These are phyloP conservation scores for Hylomyscus alleni DNA, from an alignment of 2,797 vertebrate species.

Conservation along the genomic window DNA sequence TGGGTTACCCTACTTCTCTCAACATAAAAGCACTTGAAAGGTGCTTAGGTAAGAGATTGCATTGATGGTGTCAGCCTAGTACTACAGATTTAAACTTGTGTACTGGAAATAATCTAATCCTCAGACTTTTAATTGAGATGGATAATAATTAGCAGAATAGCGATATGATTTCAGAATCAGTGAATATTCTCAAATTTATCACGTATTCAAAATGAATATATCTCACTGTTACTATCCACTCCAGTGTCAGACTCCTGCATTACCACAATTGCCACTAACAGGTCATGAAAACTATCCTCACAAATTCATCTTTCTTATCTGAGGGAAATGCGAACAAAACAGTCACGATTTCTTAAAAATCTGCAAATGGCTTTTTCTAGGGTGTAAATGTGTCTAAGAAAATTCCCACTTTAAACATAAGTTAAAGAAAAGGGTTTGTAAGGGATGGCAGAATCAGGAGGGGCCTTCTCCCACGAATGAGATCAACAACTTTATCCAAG, in stretches of 20 bases:
- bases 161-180: background rate
- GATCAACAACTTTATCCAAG: background rate
- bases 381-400: background rate
- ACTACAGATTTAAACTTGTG: background rate
- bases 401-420: background rate
- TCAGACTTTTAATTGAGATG: background rate
- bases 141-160: background rate
- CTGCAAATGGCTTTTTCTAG: background rate
- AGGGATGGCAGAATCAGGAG: background rate
- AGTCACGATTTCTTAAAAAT: background rate
- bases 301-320: background rate
- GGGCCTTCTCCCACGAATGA: background rate
- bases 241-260: background rate
- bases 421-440: background rate
- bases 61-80: background rate
- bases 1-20: background rate
- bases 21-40: background rate
- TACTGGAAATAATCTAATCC: background rate
- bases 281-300: background rate
- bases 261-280: background rate
- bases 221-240: background rate
- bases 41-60: background rate
- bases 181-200: background rate
- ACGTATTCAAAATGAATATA: background rate
- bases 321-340: background rate